These are phyloP conservation scores for Python bivittatus DNA, from an alignment of 2,113 vertebrate genomes.

Conservation along the genomic window DNA sequence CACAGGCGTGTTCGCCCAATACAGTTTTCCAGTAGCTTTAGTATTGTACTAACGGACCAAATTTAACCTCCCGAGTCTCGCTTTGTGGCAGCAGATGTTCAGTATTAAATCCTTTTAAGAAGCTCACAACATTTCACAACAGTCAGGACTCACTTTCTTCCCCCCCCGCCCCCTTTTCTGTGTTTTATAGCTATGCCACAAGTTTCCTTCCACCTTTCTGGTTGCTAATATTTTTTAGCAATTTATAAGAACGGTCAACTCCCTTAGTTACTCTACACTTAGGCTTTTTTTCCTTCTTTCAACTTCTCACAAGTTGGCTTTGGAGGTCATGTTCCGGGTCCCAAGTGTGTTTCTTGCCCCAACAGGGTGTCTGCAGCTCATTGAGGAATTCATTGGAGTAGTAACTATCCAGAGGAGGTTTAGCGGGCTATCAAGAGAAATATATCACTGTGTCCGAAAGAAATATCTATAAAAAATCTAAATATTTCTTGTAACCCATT, in stretches of 20 bases:
- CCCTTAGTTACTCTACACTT: background rate
- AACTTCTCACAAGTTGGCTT: background rate
- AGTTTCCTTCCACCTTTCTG: background rate
- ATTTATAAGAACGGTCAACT: background rate
- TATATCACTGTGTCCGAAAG: background rate
- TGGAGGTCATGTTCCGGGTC: background rate
- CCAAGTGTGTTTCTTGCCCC: background rate
- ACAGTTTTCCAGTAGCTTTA: background rate
- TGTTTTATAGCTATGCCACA: background rate
- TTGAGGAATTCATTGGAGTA: background rate
- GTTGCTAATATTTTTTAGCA: background rate
- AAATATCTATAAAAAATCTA: too few species aligned
- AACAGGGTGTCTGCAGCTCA: background rate
- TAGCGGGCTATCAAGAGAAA: background rate
- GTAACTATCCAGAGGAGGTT: background rate
- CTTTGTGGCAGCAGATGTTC: background rate
- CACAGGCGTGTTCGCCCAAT: background rate
- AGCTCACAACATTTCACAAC: background rate
- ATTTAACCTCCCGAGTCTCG: background rate
- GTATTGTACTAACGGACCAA: background rate
- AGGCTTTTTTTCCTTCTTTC: background rate
- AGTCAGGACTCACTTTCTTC: too few species aligned
- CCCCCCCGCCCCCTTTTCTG: too few species aligned
- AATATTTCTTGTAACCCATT: too few species aligned
- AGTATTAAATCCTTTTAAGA: background rate